A percentile compares a stretch with the other conserved stretches of the same genome.
These are phyloP conservation scores for Cryptomyrus ogoouensis DNA, from an alignment of 2,113 vertebrate species.

Conservation along the genomic window DNA sequence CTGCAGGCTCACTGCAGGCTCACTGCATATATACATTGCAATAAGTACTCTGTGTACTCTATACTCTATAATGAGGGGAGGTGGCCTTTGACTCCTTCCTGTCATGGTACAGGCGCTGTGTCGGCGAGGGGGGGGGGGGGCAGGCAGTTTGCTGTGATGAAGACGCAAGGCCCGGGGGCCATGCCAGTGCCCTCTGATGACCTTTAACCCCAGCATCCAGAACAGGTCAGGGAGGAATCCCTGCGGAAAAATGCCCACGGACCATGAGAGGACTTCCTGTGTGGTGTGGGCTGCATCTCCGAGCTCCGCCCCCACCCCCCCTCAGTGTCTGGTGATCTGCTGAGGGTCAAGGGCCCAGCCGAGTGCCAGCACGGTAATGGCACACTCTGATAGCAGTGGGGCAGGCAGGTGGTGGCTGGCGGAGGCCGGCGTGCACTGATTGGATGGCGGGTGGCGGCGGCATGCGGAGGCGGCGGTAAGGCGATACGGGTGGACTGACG, in stretches of 20 bases:
- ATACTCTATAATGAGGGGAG: background rate
- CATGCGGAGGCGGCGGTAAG: slow-evolving; percentile 17
- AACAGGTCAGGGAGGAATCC: background rate
- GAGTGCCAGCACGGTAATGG: background rate
- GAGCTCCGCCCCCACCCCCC: background rate
- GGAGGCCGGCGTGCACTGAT: background rate
- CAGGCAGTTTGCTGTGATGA: background rate
- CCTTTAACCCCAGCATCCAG: background rate
- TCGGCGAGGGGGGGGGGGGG: background rate
- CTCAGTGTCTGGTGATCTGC: background rate
- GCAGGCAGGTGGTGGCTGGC: background rate
- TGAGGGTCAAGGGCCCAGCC: background rate
- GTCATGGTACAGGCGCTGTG: background rate
- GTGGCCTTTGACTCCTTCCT: background rate
- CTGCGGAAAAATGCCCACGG: background rate
- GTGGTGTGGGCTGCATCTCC: background rate
- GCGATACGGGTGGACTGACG: slow-evolving; percentile 39
- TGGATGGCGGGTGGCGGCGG: background rate
- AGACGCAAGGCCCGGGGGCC: background rate
- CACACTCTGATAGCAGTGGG: background rate
- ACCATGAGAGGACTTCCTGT: background rate
- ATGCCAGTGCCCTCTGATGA: background rate
- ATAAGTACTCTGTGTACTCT: background rate
- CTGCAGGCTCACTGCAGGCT: background rate
- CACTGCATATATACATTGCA: background rate